Conservation (phyloP, 2,888 invertebrate genomes). For the Spilosoma lubricipeda region DNA sequence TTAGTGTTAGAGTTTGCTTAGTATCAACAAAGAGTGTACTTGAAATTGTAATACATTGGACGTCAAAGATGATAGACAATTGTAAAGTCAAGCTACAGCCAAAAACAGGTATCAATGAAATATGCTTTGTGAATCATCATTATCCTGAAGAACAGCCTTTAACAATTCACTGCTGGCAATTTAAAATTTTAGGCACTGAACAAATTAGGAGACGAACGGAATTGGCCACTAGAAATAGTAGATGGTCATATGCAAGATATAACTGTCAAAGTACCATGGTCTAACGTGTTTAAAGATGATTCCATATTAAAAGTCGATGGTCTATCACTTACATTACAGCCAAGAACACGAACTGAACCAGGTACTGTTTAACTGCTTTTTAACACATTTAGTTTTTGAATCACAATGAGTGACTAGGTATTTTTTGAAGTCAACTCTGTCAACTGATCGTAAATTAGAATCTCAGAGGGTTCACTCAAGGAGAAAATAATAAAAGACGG, state of each 20-base stretch:
- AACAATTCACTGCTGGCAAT: background rate
- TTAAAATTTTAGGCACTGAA: constrained; percentile 90
- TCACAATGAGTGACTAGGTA: background rate
- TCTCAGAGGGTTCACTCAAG: too few relatives aligned
- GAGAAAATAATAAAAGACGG: too few relatives aligned
- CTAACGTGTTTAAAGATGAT: constrained; percentile 92
- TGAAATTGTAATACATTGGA: background rate
- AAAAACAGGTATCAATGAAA: background rate
- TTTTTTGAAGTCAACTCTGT: background rate
- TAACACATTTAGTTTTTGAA: background rate
- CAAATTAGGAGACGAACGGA: constrained; percentile 93
- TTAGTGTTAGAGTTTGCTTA: background rate
- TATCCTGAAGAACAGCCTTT: too few relatives aligned
- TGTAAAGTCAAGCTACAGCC: background rate
- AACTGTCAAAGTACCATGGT: constrained; percentile 95
- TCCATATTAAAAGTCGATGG: constrained; percentile 94
- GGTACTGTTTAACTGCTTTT: constrained; percentile 71
- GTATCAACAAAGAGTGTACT: background rate
- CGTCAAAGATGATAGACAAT: background rate
- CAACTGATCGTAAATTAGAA: background rate
- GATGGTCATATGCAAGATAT: constrained; percentile 95
- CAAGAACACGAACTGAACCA: constrained; percentile 92
- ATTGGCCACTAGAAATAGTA: constrained; percentile 95
- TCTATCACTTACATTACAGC: constrained; percentile 93
- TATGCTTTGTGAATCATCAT: background rate